These are phyloP conservation scores for Vulpes lagopus DNA, from an alignment of 2,113 vertebrate genomes.

Conservation along the genomic window DNA sequence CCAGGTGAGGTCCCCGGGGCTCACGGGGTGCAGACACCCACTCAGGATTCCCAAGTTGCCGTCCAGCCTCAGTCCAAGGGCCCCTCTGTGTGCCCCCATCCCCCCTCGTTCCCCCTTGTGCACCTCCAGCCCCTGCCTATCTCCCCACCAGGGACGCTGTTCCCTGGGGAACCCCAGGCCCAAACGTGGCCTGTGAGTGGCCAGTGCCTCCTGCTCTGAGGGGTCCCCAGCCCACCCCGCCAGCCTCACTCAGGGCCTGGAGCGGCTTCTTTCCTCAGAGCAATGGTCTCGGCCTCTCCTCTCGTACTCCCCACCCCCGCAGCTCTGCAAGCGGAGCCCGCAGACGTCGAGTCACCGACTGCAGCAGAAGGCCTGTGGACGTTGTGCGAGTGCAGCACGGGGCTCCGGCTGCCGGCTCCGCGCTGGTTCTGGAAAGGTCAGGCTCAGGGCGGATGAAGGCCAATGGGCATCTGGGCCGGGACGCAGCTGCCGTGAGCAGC, in stretches of 20 bases:
- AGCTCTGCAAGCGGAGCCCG: no score
- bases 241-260: not conserved
- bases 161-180: no score
- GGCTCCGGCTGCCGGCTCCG: accelerated
- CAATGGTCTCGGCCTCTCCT: no score
- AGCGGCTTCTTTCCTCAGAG: no score
- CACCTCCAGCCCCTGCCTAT: not conserved
- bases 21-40: accelerated
- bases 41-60: not conserved
- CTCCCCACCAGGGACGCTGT: accelerated
- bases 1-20: not conserved
- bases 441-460: accelerated
- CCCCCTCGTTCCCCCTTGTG: no score
- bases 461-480: accelerated
- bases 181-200: accelerated
- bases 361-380: accelerated
- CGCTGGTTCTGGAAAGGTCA: not conserved
- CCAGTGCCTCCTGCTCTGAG: not conserved
- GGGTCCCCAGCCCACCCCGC: not conserved
- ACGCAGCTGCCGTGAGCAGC: accelerated
- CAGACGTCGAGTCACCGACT: accelerated
- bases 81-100: not conserved
- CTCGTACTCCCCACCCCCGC: no score
- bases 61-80: accelerated
- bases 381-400: accelerated